A percentile compares a stretch with the other conserved stretches of the same genome.
These are phyloP conservation scores for Ophiodon elongatus DNA, from an alignment of 2,113 vertebrate genomes.

Conservation along the genomic window DNA sequence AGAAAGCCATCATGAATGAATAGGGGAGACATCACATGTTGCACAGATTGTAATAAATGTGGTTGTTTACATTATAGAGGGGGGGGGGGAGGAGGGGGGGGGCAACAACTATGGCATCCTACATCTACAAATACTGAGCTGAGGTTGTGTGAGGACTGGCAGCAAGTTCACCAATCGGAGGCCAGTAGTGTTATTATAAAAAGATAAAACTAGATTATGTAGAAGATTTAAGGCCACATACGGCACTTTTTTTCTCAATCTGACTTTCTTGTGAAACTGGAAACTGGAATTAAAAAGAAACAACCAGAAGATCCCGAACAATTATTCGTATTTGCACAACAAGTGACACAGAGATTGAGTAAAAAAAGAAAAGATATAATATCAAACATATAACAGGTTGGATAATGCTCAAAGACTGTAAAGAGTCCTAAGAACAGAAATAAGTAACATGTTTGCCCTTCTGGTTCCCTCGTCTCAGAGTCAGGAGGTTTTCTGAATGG, in stretches of 20 bases:
- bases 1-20: neutral
- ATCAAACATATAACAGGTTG: neutral
- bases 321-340: neutral
- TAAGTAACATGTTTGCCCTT: no score
- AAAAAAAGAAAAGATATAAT: neutral
- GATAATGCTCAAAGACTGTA: no score
- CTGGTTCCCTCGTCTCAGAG: no score
- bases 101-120: neutral
- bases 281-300: neutral
- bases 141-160: neutral
- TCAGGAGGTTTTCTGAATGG: no score
- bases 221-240: neutral
- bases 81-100: no score
- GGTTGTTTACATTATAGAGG: neutral
- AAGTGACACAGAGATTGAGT: neutral
- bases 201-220: neutral
- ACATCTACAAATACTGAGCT: neutral
- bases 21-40: neutral
- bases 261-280: neutral
- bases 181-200: neutral
- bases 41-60: constrained; percentile 4
- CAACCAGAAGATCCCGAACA: neutral
- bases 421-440: no score
- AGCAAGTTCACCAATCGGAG: neutral
- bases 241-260: neutral